Conservation (phyloP, 2,888 invertebrate species). For the Euplagia quadripunctaria region DNA sequence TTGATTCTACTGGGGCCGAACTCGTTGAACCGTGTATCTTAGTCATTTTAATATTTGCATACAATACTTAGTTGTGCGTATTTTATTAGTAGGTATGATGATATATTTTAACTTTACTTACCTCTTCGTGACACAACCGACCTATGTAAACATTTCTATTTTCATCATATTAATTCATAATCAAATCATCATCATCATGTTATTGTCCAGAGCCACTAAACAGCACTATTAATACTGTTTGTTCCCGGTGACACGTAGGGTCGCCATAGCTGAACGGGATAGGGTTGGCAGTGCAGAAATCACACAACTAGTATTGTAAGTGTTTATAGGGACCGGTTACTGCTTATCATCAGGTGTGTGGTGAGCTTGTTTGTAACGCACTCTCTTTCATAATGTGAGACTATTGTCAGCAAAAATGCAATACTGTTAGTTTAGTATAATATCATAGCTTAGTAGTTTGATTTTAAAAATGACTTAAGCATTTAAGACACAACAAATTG, state of each 20-base stretch:
- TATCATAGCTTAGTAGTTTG: not conserved
- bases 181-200: too few species aligned
- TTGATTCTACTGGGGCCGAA: slow-evolving; percentile 42
- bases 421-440: not conserved
- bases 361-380: not conserved
- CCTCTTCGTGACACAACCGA: not conserved
- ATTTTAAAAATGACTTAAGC: too few species aligned
- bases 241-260: not conserved
- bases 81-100: slow-evolving; percentile 43
- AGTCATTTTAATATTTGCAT: slow-evolving; percentile 58
- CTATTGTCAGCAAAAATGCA: not conserved
- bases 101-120: too few species aligned
- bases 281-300: not conserved
- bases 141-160: too few species aligned
- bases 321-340: not conserved
- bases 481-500: too few species aligned
- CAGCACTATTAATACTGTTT: not conserved
- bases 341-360: not conserved
- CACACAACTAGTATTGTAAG: not conserved
- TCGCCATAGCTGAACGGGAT: not conserved
- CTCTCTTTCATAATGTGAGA: too few species aligned
- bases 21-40: slow-evolving; percentile 47
- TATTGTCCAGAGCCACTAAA: too few species aligned
- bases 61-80: slow-evolving; percentile 59
- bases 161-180: too few species aligned